Base-by-base conservation (phyloP, 2,888 invertebrate species). In the Priocnemis perturbator region DNA sequence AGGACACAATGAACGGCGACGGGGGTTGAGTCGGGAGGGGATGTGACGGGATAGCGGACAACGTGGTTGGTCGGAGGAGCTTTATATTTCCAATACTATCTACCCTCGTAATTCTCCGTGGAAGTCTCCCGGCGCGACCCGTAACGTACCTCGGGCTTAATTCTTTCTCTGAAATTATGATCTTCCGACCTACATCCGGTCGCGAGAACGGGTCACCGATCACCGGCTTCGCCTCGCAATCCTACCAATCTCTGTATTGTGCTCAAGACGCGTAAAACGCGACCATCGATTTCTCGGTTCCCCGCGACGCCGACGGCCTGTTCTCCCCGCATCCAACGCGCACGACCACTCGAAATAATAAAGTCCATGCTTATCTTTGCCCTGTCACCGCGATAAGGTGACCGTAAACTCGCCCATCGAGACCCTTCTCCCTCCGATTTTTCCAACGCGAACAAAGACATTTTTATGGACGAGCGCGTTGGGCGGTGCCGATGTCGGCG, bases 11-110 rank as follows among this genome's bases (percentile, higher is more conserved):
- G 64, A 50, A 50, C 19, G 50, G 19, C 14, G 7, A 11, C 37
- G 19, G 50, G 17, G 50, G 50, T 5, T n/a, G 19, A n/a, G 50
- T 7, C 50, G 50, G 50, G 50, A n/a, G 50, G 15, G 19, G 50
- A 50, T 19, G 19, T 50, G 17, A 19, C 19, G 50, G 50, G 19
- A 17, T 50, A n/a, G 50, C 50, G 50, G 50, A 53, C 20, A 23
- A 23, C 75, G 64, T 55, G 44, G 62, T 45, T 45, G 61, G 62
- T 56, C 65, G 63, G 57, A 61, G 50, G 50, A 67, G 67, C 73
- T 74, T 78, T 71, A 78, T 71, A 69, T 75, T 78, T 78, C 76
- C 78, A 75, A 79, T 79, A 78, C 72, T 77, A 77, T 79, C 79
- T 68, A 44, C 60, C 21, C 37, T 67, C 73, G 72, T 73, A 79